These are phyloP conservation scores for Capitella teleta DNA, from an alignment of 1,140 invertebrate species.

Conservation along the genomic window DNA sequence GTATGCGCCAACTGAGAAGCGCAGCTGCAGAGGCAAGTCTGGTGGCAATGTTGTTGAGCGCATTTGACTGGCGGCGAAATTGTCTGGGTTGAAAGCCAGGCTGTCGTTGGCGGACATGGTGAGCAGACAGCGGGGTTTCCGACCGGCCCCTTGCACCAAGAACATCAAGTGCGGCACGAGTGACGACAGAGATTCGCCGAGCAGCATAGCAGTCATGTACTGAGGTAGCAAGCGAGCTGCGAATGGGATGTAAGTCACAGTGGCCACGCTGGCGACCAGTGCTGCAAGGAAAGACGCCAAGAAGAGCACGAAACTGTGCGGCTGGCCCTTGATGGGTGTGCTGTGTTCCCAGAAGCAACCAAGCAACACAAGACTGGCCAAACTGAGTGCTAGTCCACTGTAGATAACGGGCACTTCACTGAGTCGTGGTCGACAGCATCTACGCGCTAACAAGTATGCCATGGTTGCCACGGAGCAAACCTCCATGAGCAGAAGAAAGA, in stretches of 20 bases:
- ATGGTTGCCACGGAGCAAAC: background rate
- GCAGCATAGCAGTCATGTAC: slow-evolving; percentile 7
- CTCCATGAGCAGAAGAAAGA: slow-evolving; percentile 5
- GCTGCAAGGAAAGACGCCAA: slow-evolving; percentile 1
- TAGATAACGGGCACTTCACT: slow-evolving; percentile 9
- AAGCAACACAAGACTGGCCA: background rate
- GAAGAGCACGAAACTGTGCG: slow-evolving; percentile 10
- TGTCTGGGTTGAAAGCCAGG: background rate
- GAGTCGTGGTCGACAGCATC: background rate
- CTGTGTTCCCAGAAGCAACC: slow-evolving; percentile 6
- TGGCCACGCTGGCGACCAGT: slow-evolving; percentile 1
- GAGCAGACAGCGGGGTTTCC: background rate
- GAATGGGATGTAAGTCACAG: slow-evolving; percentile 7
- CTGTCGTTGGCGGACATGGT: background rate
- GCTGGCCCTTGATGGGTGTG: background rate
- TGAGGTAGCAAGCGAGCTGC: background rate
- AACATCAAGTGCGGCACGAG: slow-evolving; percentile 6
- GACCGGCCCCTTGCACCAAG: slow-evolving; percentile 3
- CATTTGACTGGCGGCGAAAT: background rate
- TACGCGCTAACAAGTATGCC: slow-evolving; percentile 6
- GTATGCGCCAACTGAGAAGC: background rate
- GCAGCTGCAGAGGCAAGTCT: background rate
- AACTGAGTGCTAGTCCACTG: background rate
- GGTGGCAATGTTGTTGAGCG: background rate
- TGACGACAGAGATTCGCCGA: slow-evolving; percentile 3